phyloP scores from a whole-genome alignment of 2,113 vertebrate species.

The Reinhardtius hippoglossoides region DNA sequence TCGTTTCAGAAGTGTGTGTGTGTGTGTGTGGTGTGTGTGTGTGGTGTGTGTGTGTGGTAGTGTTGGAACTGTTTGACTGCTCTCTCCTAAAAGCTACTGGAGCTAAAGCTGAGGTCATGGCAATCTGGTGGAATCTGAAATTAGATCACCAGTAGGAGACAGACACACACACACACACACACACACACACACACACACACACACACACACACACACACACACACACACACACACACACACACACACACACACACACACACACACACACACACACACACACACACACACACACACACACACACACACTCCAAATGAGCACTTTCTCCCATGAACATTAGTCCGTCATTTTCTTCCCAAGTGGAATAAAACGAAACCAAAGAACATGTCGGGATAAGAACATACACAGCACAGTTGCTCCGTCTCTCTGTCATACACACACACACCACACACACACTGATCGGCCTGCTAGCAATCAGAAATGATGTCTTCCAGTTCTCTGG shows the following conservation, averaged over 20 bases:
- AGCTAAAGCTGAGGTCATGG: constrained; percentile 71
- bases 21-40: constrained; percentile 14
- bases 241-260: not conserved
- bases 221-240: not conserved
- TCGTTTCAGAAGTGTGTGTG: not conserved
- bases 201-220: too few relatives aligned
- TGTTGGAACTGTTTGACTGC: constrained; percentile 6
- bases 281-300: not conserved
- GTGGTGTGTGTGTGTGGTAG: constrained; percentile 20
- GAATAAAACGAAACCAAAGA: constrained; percentile 61
- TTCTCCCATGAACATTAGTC: constrained; percentile 47
- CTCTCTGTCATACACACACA: not conserved
- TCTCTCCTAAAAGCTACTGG: constrained; percentile 51
- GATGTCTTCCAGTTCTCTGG: constrained; percentile 68
- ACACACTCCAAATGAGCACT: constrained; percentile 34
- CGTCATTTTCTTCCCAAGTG: constrained; percentile 57
- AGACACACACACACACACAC: too few relatives aligned
- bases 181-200: too few relatives aligned
- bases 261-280: too few relatives aligned
- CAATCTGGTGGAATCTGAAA: constrained; percentile 59
- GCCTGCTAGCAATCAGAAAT: constrained; percentile 67
- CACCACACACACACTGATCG: constrained; percentile 15
- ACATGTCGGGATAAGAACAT: constrained; percentile 19
- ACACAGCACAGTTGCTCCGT: not conserved
- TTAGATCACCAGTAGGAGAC: constrained; percentile 62